Conservation (phyloP, 2,888 invertebrate genomes). For the Erynnis tages region DNA sequence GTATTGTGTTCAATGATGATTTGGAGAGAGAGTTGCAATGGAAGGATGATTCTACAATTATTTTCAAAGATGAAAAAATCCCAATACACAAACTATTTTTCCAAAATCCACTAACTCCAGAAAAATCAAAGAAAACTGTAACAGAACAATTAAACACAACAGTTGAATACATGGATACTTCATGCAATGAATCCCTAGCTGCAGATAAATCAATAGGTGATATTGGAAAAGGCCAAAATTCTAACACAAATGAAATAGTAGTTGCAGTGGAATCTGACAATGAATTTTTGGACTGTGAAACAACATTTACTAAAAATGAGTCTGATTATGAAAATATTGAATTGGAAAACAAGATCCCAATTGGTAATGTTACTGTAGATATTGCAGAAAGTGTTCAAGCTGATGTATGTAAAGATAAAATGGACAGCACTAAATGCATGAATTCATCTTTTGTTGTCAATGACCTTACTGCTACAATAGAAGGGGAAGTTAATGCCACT, state of each 20-base stretch:
- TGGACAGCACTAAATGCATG: no score
- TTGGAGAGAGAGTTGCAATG: constrained; percentile 68
- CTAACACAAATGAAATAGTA: constrained; percentile 34
- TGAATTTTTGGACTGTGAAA: constrained; percentile 74
- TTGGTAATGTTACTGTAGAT: not conserved
- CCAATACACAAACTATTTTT: constrained; percentile 65
- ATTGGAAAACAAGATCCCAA: constrained; percentile 17
- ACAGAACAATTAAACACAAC: constrained; percentile 42
- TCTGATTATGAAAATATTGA: constrained; percentile 29
- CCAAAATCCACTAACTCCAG: constrained; percentile 33
- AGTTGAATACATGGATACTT: constrained; percentile 67
- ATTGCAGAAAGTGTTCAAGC: no score
- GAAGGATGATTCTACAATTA: constrained; percentile 69
- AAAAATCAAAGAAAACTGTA: constrained; percentile 20
- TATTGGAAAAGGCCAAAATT: constrained; percentile 29
- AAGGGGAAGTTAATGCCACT: no score
- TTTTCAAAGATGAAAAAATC: constrained; percentile 66
- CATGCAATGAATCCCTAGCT: constrained; percentile 52
- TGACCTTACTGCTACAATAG: no score
- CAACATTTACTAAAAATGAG: constrained; percentile 60
- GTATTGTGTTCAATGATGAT: constrained; percentile 66
- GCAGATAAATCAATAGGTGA: constrained; percentile 48
- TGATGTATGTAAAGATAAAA: no score
- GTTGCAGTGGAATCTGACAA: constrained; percentile 56
- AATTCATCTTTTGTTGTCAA: no score